A percentile compares a stretch with the other conserved stretches of the same genome.
phyloP scores from a whole-genome alignment of 2,888 invertebrate genomes.

The Oxytorus armatus region DNA sequence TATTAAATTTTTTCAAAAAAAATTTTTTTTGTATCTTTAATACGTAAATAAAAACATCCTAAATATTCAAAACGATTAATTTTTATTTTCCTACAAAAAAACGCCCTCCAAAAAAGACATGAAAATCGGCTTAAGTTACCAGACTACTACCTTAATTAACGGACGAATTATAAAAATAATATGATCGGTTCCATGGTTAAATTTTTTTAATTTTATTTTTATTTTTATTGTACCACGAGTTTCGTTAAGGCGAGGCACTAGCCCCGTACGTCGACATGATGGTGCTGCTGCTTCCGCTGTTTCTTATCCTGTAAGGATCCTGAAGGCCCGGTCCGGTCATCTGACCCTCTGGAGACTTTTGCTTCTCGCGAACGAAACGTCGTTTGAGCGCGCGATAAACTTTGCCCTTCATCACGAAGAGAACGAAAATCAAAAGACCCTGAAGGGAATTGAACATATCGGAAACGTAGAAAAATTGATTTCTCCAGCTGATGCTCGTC shows the following conservation, averaged over 20 bases:
- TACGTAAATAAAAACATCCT: too few relatives aligned
- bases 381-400: conserved; percentile 87
- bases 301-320: conserved; percentile 75
- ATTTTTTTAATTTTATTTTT: too few relatives aligned
- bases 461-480: conserved; percentile 83
- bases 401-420: conserved; percentile 90
- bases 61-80: too few relatives aligned
- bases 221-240: too few relatives aligned
- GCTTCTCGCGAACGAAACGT: conserved; percentile 82
- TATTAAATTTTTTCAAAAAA: too few relatives aligned
- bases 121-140: too few relatives aligned
- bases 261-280: conserved; percentile 75
- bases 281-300: conserved; percentile 77
- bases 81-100: too few relatives aligned
- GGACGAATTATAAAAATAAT: not conserved
- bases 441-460: conserved; percentile 90
- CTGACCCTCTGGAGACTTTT: not conserved
- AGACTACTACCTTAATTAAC: too few relatives aligned
- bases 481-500: conserved; percentile 71
- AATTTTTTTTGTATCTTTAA: too few relatives aligned
- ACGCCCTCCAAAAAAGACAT: too few relatives aligned
- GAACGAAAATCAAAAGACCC: conserved; percentile 90
- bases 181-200: too few relatives aligned
- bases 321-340: conserved; percentile 66
- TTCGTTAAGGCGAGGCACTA: conserved; percentile 10